Evolutionary conservation across 2,113 vertebrate species (phyloP).

Genomic region (Phalacrocorax pelagicus): DNA sequence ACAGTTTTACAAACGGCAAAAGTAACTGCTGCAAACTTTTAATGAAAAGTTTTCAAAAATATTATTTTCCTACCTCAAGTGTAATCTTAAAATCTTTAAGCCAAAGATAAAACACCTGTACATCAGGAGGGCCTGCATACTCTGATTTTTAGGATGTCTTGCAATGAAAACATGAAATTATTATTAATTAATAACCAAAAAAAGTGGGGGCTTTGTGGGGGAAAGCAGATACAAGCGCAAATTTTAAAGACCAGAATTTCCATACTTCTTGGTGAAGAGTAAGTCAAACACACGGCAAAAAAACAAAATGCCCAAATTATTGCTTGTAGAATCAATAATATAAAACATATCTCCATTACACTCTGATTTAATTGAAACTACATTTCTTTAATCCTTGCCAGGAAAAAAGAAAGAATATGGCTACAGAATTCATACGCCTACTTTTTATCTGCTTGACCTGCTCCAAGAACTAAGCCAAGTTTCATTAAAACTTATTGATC

Average conservation of each 20-base stretch:
- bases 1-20: background rate
- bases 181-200: background rate
- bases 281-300: background rate
- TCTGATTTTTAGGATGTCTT: background rate
- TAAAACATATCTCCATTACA: slow-evolving; percentile 68
- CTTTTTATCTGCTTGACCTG: slow-evolving; percentile 71
- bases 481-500: slow-evolving; percentile 81
- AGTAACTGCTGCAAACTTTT: background rate
- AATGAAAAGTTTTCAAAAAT: background rate
- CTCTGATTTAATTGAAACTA: slow-evolving; percentile 57
- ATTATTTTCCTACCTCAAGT: background rate
- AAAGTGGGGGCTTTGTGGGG: background rate
- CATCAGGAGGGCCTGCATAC: background rate
- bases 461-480: slow-evolving; percentile 69
- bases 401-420: slow-evolving; percentile 36
- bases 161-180: background rate
- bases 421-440: background rate
- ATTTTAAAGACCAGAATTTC: background rate
- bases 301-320: slow-evolving; percentile 1
- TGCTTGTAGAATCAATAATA: slow-evolving; percentile 61
- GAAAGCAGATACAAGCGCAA: background rate
- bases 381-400: slow-evolving; percentile 57
- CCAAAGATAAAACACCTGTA: background rate
- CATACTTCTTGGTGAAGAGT: background rate
- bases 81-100: background rate